phyloP scores from a whole-genome alignment of 2,888 invertebrate species.

The Plagodis pulveraria region DNA sequence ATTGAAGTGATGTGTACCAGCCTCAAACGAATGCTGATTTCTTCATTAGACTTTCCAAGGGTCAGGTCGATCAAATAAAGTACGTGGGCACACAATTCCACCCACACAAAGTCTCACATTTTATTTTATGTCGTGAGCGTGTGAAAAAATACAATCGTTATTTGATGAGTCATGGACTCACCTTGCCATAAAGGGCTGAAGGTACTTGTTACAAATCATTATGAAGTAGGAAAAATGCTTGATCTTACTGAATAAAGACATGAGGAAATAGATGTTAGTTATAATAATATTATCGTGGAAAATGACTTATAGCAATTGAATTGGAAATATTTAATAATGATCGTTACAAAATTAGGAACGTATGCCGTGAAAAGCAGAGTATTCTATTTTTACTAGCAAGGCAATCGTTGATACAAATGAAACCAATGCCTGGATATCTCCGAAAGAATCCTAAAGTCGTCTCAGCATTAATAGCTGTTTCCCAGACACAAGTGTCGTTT shows the following conservation, averaged over 20 bases:
- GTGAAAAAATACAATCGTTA: slow-evolving; percentile 29
- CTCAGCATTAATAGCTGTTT: too few relatives aligned
- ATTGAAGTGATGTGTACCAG: background rate
- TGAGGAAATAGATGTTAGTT: background rate
- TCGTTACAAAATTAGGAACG: too few relatives aligned
- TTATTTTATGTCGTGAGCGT: slow-evolving; percentile 31
- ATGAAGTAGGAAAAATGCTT: background rate
- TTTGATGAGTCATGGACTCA: slow-evolving; percentile 32
- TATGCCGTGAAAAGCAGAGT: too few relatives aligned
- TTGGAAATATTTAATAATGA: too few relatives aligned
- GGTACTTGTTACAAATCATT: slow-evolving; percentile 3
- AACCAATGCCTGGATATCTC: too few relatives aligned
- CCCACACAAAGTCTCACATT: slow-evolving; percentile 37
- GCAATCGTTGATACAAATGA: too few relatives aligned
- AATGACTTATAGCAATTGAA: too few relatives aligned
- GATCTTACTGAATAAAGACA: background rate
- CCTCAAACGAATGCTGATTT: slow-evolving; percentile 3
- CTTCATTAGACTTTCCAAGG: slow-evolving; percentile 39
- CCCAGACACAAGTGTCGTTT: too few relatives aligned
- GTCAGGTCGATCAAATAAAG: slow-evolving; percentile 64
- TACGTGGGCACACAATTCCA: slow-evolving; percentile 55
- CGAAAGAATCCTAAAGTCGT: too few relatives aligned
- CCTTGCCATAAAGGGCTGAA: slow-evolving; percentile 21
- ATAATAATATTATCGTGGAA: too few relatives aligned
- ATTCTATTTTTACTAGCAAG: too few relatives aligned